A percentile compares a stretch with the other conserved stretches of the same genome.
phyloP scores from a whole-genome alignment of 2,113 vertebrate species.

The Columbina picui region DNA sequence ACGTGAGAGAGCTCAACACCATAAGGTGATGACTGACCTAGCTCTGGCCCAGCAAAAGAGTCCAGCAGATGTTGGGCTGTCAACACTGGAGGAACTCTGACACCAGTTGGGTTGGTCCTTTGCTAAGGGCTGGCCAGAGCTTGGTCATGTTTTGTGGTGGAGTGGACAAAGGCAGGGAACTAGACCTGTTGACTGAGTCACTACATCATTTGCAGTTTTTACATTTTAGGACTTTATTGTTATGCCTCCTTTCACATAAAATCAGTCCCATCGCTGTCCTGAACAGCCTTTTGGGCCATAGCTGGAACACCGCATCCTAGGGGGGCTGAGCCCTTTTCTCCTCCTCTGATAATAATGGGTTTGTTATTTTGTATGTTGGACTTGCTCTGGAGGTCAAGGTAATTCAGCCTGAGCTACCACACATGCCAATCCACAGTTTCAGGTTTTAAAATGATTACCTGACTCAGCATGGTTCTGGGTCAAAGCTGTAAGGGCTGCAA shows the following conservation, averaged over 20 bases:
- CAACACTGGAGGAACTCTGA: not conserved
- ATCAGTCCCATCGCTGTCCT: not conserved
- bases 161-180: not conserved
- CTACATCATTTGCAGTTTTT: not conserved
- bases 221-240: not conserved
- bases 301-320: not conserved
- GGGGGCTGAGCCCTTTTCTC: not conserved
- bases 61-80: not conserved
- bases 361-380: not conserved
- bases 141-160: not conserved
- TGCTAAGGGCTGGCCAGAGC: not conserved
- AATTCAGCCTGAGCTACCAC: not conserved
- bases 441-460: not conserved
- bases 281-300: not conserved
- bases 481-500: not conserved
- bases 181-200: not conserved
- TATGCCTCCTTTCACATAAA: not conserved
- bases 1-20: not conserved
- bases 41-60: not conserved
- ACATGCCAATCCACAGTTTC: not conserved
- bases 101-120: not conserved
- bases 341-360: not conserved
- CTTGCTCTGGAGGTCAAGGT: not conserved
- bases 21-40: not conserved
- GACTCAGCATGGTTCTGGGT: not conserved